A percentile compares a stretch with the other conserved stretches of the same genome.
Conservation (phyloP, 30 jellyfish, hydroid and myxozoan genomes). For the Hydractinia symbiolongicarpus region DNA sequence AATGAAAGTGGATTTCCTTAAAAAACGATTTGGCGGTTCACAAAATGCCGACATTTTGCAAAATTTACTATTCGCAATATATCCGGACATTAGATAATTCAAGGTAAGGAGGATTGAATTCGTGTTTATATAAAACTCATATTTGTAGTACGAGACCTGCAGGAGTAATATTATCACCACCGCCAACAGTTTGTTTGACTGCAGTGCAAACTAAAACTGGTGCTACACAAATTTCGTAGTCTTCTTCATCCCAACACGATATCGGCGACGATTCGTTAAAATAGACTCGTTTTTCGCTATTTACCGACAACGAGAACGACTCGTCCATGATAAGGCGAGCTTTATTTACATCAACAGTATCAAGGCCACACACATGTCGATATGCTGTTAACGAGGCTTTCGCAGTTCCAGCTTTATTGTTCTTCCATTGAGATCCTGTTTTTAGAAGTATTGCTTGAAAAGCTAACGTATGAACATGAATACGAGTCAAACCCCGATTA, state of each 20-base stretch:
- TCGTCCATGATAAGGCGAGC: constrained; percentile 86
- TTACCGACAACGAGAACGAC: constrained; percentile 60
- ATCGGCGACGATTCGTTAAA: constrained; percentile 66
- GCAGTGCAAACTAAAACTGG: constrained; percentile 90
- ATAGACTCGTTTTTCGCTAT: constrained; percentile 42
- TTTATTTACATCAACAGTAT: constrained; percentile 44
- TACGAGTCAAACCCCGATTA: constrained; percentile 58
- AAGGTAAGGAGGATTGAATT: no score
- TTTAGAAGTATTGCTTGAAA: constrained; percentile 61
- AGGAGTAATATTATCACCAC: constrained; percentile 88
- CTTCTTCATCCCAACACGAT: constrained; percentile 89
- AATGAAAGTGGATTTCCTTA: no score
- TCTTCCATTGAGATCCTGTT: constrained; percentile 62
- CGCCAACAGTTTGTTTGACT: constrained; percentile 85
- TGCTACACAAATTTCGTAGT: constrained; percentile 81
- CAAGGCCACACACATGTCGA: constrained; percentile 65
- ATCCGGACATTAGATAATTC: no score
- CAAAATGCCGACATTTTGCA: no score
- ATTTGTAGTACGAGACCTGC: constrained; percentile 71
- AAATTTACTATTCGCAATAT: no score
- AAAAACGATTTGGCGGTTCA: no score
- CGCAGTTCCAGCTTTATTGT: constrained; percentile 58
- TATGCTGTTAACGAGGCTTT: constrained; percentile 85
- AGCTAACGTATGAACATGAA: constrained; percentile 84
- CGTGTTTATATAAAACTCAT: background rate